Conservation (phyloP, 2,797 vertebrate species). For the Sternarchorhynchus goeldii region DNA sequence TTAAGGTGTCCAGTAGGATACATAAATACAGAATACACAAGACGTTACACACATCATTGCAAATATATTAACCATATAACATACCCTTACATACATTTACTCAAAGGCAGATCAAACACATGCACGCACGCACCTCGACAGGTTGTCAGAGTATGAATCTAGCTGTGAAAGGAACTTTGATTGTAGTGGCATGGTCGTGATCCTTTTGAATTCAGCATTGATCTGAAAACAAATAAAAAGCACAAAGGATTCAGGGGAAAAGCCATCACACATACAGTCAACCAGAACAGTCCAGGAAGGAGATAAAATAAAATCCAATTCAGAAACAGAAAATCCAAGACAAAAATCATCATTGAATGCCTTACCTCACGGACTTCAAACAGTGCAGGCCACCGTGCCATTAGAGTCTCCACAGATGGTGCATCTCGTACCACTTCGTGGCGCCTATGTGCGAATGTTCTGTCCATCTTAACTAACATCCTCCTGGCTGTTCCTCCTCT, state of each 20-base stretch:
- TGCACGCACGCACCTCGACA: background rate
- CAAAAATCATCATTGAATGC: conserved; percentile 27
- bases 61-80: no score
- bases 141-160: conserved; percentile 14
- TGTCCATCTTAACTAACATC: conserved; percentile 51
- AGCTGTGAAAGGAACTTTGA: conserved; percentile 41
- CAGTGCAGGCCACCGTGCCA: no score
- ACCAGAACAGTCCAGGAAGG: background rate
- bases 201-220: conserved; percentile 52
- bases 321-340: background rate
- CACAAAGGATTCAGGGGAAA: conserved; percentile 10
- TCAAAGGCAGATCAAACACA: no score
- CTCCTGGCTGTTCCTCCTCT: conserved; percentile 49
- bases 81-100: no score
- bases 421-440: conserved; percentile 44
- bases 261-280: background rate
- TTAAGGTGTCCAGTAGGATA: no score
- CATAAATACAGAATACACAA: no score
- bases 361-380: conserved; percentile 49
- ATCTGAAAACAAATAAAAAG: conserved; percentile 46
- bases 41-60: no score
- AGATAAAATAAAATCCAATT: no score
- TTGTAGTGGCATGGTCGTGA: conserved; percentile 46
- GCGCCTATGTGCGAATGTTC: conserved; percentile 42
- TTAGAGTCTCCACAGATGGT: conserved; percentile 36